Base-by-base conservation (phyloP, 2,888 invertebrate genomes). In the Hydrotaea diabolus region DNA sequence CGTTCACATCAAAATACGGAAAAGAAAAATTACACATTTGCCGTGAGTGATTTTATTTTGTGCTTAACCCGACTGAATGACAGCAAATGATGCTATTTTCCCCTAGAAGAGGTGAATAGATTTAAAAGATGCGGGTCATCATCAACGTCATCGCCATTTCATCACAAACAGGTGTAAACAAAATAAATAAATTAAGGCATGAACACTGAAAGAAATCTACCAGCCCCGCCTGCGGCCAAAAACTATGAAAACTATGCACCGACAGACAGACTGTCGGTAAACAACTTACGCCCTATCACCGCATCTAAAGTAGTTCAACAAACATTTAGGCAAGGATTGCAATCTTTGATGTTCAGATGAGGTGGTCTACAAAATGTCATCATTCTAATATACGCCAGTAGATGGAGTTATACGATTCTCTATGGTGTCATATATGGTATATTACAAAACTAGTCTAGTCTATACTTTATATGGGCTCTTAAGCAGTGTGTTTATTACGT, bases 1-100 rank as follows among this genome's bases (percentile, higher is more conserved):
- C 43, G 39, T 88, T 89, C 87, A 88, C 86, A 87, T 88, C 39
- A 72, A 80, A 69, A 74, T 49, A 49, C 46, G 26, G 39, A 75
- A 81, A 46, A n/a, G 36, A 74, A 88, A 88, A 87, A 88, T 89
- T 88, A 87, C 88, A 87, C 88, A 89, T 89, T 89, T 89, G 87
- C 88, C 89, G 86, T 87, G 89, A 89, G 89, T 89, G 88, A 89
- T 89, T 89, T 89, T 88, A 88, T 90, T 72, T 74, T 73, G 39
- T 78, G 73, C 19, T 9, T 13, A 43, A 77, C n/a, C 17, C n/a
- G 26, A 31, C 19, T 15, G 26, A 62, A 62, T 39, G 36, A 66
- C 66, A 66, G 66, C 66, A 66, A 66, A 13, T 66, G 69, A 13
- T 13, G 21, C 15, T 69, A 69, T 15, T 31, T 43, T 19, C 43